A percentile compares a stretch with the other conserved stretches of the same genome.
These are phyloP conservation scores for Gasterosteus nipponicus DNA, from an alignment of 2,113 vertebrate species.

Conservation along the genomic window DNA sequence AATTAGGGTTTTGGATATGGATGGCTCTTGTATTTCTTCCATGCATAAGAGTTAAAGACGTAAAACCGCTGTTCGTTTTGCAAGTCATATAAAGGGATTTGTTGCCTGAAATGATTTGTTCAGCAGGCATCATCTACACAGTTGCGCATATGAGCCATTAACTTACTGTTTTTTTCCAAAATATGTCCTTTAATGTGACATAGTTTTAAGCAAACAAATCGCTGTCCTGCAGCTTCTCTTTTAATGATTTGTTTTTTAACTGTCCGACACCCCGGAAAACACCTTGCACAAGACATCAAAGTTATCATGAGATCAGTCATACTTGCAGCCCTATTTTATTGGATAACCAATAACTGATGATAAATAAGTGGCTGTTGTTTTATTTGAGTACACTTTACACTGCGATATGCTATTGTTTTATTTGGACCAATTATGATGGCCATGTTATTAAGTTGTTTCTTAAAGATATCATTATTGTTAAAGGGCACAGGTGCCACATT, in stretches of 20 bases:
- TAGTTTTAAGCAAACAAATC: not conserved
- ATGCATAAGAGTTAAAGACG: not conserved
- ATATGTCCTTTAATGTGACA: not conserved
- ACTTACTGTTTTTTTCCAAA: not conserved
- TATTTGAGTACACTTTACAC: constrained; percentile 54
- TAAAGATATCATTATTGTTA: constrained; percentile 70
- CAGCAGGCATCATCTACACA: not conserved
- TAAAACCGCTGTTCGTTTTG: not conserved
- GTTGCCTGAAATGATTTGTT: not conserved
- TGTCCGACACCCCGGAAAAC: no score
- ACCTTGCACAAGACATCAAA: not conserved
- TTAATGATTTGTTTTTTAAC: not conserved
- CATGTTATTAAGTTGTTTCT: constrained; percentile 60
- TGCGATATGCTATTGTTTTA: constrained; percentile 66
- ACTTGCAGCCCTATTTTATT: not conserved
- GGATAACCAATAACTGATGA: constrained; percentile 58
- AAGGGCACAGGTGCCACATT: constrained; percentile 53
- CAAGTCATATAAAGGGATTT: not conserved
- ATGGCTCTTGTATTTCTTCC: not conserved
- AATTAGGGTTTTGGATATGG: not conserved
- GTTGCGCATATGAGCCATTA: no score
- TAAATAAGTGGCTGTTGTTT: constrained; percentile 56
- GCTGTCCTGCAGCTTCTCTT: not conserved
- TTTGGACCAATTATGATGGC: constrained; percentile 60
- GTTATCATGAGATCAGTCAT: constrained; percentile 13